These are phyloP conservation scores for Oreotrochilus melanogaster DNA, from an alignment of 2,113 vertebrate genomes.

Conservation along the genomic window DNA sequence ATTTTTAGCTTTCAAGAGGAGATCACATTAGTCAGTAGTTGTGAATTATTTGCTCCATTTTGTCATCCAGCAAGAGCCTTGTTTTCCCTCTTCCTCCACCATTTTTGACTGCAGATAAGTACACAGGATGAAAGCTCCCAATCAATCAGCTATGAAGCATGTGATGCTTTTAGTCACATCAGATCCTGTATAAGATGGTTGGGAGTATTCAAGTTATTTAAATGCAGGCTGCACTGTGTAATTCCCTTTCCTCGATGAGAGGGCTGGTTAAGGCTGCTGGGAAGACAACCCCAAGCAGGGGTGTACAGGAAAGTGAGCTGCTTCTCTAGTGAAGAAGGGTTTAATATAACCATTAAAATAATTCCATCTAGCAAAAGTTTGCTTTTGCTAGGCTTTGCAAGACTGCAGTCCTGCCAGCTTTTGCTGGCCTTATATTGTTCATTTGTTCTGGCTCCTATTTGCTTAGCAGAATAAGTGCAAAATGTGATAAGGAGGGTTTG, in stretches of 20 bases:
- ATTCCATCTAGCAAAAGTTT: background rate
- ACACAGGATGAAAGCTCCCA: background rate
- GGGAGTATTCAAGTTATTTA: slow-evolving; percentile 6
- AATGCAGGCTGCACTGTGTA: background rate
- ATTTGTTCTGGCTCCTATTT: background rate
- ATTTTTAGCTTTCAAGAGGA: background rate
- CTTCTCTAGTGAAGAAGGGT: background rate
- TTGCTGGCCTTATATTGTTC: background rate
- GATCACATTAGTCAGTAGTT: background rate
- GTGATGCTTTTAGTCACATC: background rate
- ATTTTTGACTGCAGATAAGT: background rate
- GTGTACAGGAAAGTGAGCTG: background rate
- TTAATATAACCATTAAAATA: slow-evolving; percentile 32
- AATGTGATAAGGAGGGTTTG: background rate
- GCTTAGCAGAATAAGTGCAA: background rate
- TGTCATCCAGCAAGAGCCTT: background rate
- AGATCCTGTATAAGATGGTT: background rate
- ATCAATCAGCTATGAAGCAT: background rate
- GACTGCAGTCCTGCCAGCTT: background rate
- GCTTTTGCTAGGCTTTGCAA: background rate
- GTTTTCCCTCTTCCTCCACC: background rate
- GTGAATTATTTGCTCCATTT: background rate
- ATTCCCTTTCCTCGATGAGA: background rate
- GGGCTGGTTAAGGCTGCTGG: background rate
- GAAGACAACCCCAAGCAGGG: background rate